phyloP scores from a whole-genome alignment of 1,140 invertebrate species.

The Drosophila miranda region DNA sequence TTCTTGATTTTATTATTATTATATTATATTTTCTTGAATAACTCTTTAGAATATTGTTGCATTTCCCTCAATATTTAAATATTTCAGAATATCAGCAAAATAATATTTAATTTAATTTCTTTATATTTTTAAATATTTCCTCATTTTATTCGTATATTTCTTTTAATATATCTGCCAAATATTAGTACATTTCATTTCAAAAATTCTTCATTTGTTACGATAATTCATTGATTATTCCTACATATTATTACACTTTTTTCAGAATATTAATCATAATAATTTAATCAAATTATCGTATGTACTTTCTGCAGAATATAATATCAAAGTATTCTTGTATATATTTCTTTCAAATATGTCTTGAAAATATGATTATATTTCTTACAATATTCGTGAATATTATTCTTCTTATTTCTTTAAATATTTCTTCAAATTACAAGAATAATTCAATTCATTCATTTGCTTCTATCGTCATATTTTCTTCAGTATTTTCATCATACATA shows the following conservation, averaged over 20 bases:
- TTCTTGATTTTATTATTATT: neutral
- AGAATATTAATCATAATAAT: neutral
- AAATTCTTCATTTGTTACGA: slow-evolving; percentile 4
- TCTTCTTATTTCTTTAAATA: too few species aligned
- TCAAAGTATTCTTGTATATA: neutral
- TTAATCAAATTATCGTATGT: too few species aligned
- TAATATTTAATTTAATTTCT: neutral
- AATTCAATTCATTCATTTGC: too few species aligned
- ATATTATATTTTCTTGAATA: neutral
- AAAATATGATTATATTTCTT: neutral
- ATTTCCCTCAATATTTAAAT: slow-evolving; percentile 1
- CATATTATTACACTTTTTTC: neutral
- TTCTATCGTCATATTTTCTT: too few species aligned
- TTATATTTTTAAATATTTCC: neutral
- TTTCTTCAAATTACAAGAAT: too few species aligned
- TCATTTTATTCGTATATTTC: neutral
- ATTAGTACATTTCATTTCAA: neutral
- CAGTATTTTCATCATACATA: too few species aligned
- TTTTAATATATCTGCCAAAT: neutral
- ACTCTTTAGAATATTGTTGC: neutral
- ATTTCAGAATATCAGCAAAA: neutral
- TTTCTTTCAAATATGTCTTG: too few species aligned
- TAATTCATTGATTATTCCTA: slow-evolving; percentile 1
- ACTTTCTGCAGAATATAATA: too few species aligned
- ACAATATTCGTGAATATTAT: too few species aligned